Conservation (phyloP, 1,140 invertebrate genomes). For the Orius insidiosus region DNA sequence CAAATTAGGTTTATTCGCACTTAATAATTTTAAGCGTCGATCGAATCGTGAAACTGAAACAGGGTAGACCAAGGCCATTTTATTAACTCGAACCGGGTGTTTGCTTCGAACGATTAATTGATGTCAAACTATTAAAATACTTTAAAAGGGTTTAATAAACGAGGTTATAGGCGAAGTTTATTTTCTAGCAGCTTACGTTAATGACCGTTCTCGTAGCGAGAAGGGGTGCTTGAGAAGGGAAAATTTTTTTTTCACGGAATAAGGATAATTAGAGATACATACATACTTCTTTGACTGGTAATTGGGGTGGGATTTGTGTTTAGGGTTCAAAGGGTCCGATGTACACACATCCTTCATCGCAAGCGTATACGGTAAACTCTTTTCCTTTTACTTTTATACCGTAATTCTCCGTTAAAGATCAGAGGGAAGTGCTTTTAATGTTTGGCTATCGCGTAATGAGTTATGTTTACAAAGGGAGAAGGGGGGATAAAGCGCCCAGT, state of each 20-base stretch:
- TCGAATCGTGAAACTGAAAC: no score
- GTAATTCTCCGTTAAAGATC: slow-evolving; percentile 8
- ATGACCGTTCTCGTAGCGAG: no score
- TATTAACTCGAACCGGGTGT: no score
- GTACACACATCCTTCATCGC: slow-evolving; percentile 1
- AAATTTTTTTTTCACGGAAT: not conserved
- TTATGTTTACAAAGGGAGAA: slow-evolving; percentile 2
- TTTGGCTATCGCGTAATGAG: slow-evolving; percentile 12
- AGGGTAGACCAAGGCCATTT: no score
- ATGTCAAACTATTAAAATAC: no score
- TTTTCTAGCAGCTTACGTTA: no score
- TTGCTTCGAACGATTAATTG: no score
- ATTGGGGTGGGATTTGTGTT: not conserved
- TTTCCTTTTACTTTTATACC: slow-evolving; percentile 3
- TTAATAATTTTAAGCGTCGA: no score
- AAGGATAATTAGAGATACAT: slow-evolving; percentile 5
- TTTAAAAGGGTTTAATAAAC: no score
- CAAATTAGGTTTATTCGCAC: no score
- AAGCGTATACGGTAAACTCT: not conserved
- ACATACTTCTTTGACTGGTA: slow-evolving; percentile 1
- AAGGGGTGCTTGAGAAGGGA: no score
- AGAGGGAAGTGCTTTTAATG: slow-evolving; percentile 9
- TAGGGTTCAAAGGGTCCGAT: not conserved
- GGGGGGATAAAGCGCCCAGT: not conserved
- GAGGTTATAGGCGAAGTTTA: no score